phyloP scores from a whole-genome alignment of 2,797 vertebrate genomes.

The Podarcis lilfordi region DNA sequence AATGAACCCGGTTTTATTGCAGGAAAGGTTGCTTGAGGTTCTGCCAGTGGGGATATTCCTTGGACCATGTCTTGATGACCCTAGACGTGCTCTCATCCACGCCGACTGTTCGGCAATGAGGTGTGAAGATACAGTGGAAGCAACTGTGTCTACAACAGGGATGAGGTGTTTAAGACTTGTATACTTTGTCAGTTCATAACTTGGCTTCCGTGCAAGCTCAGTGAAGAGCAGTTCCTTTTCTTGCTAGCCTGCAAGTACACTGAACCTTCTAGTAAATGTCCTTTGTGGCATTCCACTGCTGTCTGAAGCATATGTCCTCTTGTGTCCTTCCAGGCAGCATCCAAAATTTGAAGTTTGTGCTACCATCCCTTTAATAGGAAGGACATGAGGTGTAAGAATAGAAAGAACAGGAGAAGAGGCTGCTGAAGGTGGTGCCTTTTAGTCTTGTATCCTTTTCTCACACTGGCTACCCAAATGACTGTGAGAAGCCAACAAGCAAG shows the following conservation, averaged over 20 bases:
- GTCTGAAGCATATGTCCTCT: too few relatives aligned
- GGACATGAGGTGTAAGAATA: neutral
- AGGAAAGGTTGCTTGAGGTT: constrained; percentile 43
- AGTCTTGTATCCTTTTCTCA: too few relatives aligned
- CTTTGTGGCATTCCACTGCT: neutral
- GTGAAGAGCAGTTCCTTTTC: neutral
- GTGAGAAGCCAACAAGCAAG: too few relatives aligned
- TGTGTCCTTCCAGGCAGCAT: too few relatives aligned
- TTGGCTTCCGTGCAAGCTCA: constrained; percentile 24
- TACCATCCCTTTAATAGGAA: neutral
- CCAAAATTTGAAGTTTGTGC: too few relatives aligned
- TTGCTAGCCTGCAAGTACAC: neutral
- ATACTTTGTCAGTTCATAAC: constrained; percentile 25
- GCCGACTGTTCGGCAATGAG: constrained; percentile 15
- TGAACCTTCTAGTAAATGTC: neutral
- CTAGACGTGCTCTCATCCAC: neutral
- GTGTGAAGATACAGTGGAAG: constrained; percentile 19
- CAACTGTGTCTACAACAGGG: neutral
- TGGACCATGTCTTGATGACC: constrained; percentile 25
- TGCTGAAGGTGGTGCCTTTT: neutral
- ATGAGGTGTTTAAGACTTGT: constrained; percentile 30
- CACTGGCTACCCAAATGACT: too few relatives aligned
- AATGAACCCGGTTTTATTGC: constrained; percentile 58
- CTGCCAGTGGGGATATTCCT: constrained; percentile 40
- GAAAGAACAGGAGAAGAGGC: neutral